These are phyloP conservation scores for Agrotis exclamationis DNA, from an alignment of 2,888 invertebrate species.

Conservation along the genomic window DNA sequence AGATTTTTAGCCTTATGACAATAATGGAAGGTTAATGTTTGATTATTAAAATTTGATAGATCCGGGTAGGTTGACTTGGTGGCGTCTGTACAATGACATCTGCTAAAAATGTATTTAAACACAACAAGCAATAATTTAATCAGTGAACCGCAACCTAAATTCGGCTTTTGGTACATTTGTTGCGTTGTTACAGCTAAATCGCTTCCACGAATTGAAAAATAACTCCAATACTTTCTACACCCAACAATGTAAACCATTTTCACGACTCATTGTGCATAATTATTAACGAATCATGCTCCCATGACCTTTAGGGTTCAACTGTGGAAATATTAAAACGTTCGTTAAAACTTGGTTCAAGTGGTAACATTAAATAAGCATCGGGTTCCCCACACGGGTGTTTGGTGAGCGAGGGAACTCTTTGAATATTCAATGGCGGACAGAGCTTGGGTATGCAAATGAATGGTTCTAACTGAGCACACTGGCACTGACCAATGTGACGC, in stretches of 20 bases:
- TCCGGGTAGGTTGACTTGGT: too few relatives aligned
- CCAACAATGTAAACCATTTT: constrained; percentile 41
- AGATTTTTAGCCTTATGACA: too few relatives aligned
- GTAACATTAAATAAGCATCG: constrained; percentile 55
- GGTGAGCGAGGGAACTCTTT: constrained; percentile 35
- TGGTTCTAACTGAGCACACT: constrained; percentile 38
- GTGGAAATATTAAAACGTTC: constrained; percentile 54
- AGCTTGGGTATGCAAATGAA: constrained; percentile 64
- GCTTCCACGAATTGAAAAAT: constrained; percentile 30
- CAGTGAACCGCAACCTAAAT: constrained; percentile 1
- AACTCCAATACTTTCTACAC: constrained; percentile 22
- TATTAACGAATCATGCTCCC: constrained; percentile 50
- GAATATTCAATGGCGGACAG: constrained; percentile 65
- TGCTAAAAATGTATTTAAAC: too few relatives aligned
- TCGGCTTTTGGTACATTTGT: constrained; percentile 1
- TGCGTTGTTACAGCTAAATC: constrained; percentile 2
- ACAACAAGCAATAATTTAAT: neutral
- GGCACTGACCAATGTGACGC: constrained; percentile 24
- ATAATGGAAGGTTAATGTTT: too few relatives aligned
- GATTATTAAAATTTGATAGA: too few relatives aligned
- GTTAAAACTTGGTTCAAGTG: constrained; percentile 50
- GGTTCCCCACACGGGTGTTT: constrained; percentile 49
- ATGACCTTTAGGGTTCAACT: constrained; percentile 45
- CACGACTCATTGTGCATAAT: constrained; percentile 46
- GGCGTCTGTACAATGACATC: too few relatives aligned